These are phyloP conservation scores for Odiellus spinosus DNA, from an alignment of 2,888 invertebrate genomes.

Conservation along the genomic window DNA sequence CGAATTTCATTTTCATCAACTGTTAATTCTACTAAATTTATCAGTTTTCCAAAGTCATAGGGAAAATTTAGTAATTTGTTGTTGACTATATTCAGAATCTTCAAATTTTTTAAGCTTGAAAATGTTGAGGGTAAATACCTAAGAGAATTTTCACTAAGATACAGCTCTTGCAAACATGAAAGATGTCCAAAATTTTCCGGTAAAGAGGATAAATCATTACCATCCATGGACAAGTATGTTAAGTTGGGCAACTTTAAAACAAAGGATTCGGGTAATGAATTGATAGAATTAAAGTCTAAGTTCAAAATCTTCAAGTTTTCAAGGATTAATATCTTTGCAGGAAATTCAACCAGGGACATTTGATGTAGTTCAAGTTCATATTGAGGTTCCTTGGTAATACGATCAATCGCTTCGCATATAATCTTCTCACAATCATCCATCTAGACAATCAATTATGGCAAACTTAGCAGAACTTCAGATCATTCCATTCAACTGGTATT, in stretches of 20 bases:
- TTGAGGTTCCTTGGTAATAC: no score
- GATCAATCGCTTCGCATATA: no score
- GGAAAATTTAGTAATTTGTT: conserved; percentile 8
- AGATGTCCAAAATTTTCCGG: conserved; percentile 50
- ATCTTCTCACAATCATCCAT: no score
- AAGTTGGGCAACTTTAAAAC: conserved; percentile 4
- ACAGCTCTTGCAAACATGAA: conserved; percentile 35
- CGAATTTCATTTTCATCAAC: conserved; percentile 9
- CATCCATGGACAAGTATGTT: conserved; percentile 34
- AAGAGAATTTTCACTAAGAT: conserved; percentile 9
- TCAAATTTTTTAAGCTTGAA: conserved; percentile 4
- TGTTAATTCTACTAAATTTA: conserved; percentile 3
- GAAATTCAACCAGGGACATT: conserved; percentile 3
- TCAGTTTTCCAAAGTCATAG: not conserved
- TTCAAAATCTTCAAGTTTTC: conserved; percentile 1
- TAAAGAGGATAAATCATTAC: conserved; percentile 50
- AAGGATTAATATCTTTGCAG: conserved; percentile 1
- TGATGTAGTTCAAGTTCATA: no score
- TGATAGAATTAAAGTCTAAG: conserved; percentile 7
- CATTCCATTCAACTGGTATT: no score
- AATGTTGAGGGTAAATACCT: conserved; percentile 5
- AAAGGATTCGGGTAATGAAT: conserved; percentile 2
- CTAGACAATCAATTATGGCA: no score
- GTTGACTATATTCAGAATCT: conserved; percentile 7
- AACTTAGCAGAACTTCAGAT: no score